Conservation (phyloP, 23 tunicate species). For the Ascidia mentula region DNA sequence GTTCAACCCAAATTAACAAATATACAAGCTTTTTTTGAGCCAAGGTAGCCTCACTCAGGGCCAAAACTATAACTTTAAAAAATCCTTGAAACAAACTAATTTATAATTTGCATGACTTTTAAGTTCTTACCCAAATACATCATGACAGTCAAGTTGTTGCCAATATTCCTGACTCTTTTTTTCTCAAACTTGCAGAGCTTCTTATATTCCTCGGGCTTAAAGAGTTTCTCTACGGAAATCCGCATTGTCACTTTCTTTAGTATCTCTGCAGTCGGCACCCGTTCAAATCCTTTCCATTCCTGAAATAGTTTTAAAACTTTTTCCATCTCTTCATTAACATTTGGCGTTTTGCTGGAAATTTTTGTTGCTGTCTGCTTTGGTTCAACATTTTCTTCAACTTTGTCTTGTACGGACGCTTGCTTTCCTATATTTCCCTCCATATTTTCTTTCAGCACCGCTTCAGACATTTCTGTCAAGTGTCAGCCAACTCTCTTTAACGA, state of each 20-base stretch:
- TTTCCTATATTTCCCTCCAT: no score
- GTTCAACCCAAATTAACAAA: no score
- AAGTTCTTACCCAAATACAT: neutral
- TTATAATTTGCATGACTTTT: no score
- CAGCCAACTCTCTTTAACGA: no score
- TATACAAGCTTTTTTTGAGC: no score
- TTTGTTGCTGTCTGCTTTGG: neutral
- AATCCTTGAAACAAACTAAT: no score
- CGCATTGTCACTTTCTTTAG: slow-evolving; percentile 30
- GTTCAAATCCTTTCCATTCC: slow-evolving; percentile 42
- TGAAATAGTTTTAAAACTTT: slow-evolving; percentile 12
- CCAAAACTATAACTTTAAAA: neutral
- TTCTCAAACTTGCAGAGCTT: slow-evolving; percentile 50
- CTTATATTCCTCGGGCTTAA: slow-evolving; percentile 64
- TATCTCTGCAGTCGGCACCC: slow-evolving; percentile 35
- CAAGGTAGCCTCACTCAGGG: no score
- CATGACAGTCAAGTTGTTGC: slow-evolving; percentile 30
- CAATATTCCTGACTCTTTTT: slow-evolving; percentile 51
- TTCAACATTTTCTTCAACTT: neutral
- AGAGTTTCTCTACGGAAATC: slow-evolving; percentile 49
- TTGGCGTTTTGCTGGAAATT: neutral
- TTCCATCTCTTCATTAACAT: neutral
- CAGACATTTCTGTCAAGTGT: no score
- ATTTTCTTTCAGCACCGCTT: no score
- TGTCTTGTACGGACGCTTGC: no score